Evolutionary conservation across 2,113 vertebrate species (phyloP).

Genomic region (Periophthalmodon schlosseri): DNA sequence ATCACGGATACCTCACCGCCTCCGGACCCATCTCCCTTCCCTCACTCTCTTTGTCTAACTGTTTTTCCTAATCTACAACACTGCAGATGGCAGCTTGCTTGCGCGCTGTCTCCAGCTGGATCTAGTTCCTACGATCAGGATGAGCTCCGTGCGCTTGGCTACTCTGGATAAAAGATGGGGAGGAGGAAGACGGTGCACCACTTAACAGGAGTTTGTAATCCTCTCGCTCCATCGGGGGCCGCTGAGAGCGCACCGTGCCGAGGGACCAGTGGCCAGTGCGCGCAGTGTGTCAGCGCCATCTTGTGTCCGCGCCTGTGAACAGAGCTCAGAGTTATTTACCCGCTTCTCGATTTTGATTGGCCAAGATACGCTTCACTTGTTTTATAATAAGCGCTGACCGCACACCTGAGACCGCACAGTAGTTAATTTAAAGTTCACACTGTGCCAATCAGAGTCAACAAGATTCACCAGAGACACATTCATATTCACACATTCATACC

Average conservation of each 20-base stretch:
- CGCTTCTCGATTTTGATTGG: slow-evolving; percentile 54
- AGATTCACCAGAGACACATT: slow-evolving; percentile 2
- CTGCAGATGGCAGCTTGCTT: slow-evolving; percentile 49
- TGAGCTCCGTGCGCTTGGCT: slow-evolving; percentile 53
- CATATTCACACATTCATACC: too few species aligned
- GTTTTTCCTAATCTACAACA: slow-evolving; percentile 25
- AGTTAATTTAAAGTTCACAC: slow-evolving; percentile 31
- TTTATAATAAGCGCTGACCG: slow-evolving; percentile 55
- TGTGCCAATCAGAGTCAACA: slow-evolving; percentile 14
- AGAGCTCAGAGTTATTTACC: slow-evolving; percentile 7
- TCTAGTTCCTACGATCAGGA: slow-evolving; percentile 42
- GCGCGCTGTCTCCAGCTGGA: slow-evolving; percentile 38
- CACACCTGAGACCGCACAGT: slow-evolving; percentile 57
- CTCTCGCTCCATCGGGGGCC: slow-evolving; percentile 55
- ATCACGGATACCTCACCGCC: slow-evolving; percentile 61
- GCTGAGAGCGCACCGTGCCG: slow-evolving; percentile 37
- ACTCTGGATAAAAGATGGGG: slow-evolving; percentile 59
- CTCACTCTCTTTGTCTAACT: slow-evolving; percentile 50
- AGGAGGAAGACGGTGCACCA: slow-evolving; percentile 60
- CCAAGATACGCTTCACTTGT: slow-evolving; percentile 42
- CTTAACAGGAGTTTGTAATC: slow-evolving; percentile 75
- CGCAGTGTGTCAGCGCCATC: slow-evolving; percentile 51
- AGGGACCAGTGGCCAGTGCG: slow-evolving; percentile 14
- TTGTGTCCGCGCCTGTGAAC: slow-evolving; percentile 21
- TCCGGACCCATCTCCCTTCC: slow-evolving; percentile 68